Base-by-base conservation (phyloP, 2,113 vertebrate genomes). In the Neodon shergylaensis region DNA sequence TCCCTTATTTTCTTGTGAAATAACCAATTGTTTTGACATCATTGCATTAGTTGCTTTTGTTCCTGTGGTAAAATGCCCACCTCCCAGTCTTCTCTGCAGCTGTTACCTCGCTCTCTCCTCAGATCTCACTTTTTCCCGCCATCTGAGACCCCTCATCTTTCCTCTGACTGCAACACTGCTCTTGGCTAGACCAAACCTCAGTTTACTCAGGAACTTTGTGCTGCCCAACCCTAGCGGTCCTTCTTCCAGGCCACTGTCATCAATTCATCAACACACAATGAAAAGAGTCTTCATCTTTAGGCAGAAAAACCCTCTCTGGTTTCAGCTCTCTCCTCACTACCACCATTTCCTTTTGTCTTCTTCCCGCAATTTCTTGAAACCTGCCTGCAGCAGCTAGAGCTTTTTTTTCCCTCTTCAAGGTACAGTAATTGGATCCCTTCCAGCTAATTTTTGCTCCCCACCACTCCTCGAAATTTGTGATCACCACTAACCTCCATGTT, bases 1-100 rank as follows among this genome's bases (percentile, higher is more conserved):
- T 94, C 21, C 66, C 3, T 61, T 52, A 63, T 88, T 94, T 95
- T 89, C 82, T 96, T 94, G 78, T 36, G 79, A 79, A 92, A 86
- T 19, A 88, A 26, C n/a, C 85, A 47, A 61, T 54, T 77, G 58
- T 36, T 92, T 81, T n/a, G 86, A n/a, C 16, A 70, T 68, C 58
- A 31, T 31, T 44, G 24, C 5, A 28, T 5, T 19, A 17, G 58
- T 63, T 63, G 31, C 7, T 26, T 63, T 63, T 26, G 54, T 63
- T 42, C 24, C 14, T 19, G 14, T 83, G 26, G 28, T 42, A 42
- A 28, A 42, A 39, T 42, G 28, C 3, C 9, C n/a, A 0, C 26
- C 49, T 77, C 31, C 33, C 4, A 33, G 9, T 47, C 47, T 54
- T 63, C 63, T 39, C 16, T 44, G 78, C 21, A 31, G 44, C 49